phyloP scores from a whole-genome alignment of 2,797 vertebrate species.

The Xiphorhynchus erythropygius region DNA sequence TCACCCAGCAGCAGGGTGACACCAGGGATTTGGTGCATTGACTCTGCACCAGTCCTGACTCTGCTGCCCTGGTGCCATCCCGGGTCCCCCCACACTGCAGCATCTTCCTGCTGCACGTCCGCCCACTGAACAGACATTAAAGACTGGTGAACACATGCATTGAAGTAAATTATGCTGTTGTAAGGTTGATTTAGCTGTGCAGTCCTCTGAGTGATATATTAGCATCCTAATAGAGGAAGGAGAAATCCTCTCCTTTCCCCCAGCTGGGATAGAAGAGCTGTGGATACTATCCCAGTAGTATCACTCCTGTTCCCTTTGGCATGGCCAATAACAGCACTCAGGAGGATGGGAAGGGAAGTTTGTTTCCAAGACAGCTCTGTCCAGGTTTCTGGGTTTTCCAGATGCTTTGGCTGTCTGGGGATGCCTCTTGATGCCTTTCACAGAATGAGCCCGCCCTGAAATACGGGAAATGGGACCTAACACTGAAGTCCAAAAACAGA shows the following conservation, averaged over 20 bases:
- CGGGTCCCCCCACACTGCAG: fast-evolving
- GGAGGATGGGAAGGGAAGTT: not conserved
- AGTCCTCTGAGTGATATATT: not conserved
- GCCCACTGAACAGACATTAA: fast-evolving
- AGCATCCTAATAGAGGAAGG: not conserved
- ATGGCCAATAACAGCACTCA: fast-evolving
- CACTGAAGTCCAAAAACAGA: not conserved
- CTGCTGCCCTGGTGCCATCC: fast-evolving
- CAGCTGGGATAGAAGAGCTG: fast-evolving
- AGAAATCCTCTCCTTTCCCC: not conserved
- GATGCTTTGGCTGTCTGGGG: constrained; percentile 33
- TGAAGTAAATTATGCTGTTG: not conserved
- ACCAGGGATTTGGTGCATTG: fast-evolving
- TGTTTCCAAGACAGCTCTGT: not conserved
- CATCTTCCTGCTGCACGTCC: not conserved
- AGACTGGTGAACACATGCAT: fast-evolving
- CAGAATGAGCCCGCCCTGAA: not conserved
- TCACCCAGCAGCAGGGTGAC: not conserved
- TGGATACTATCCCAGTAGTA: not conserved
- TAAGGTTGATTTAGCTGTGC: not conserved
- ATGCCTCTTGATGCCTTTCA: constrained; percentile 36
- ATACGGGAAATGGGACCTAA: not conserved
- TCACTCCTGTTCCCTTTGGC: not conserved
- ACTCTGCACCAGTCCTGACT: not conserved
- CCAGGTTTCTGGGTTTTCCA: constrained; percentile 31